Evolutionary conservation across 2,113 vertebrate genomes (phyloP), one percentile per base, ranked within the genome.

Genomic region (Mirza zaza): DNA sequence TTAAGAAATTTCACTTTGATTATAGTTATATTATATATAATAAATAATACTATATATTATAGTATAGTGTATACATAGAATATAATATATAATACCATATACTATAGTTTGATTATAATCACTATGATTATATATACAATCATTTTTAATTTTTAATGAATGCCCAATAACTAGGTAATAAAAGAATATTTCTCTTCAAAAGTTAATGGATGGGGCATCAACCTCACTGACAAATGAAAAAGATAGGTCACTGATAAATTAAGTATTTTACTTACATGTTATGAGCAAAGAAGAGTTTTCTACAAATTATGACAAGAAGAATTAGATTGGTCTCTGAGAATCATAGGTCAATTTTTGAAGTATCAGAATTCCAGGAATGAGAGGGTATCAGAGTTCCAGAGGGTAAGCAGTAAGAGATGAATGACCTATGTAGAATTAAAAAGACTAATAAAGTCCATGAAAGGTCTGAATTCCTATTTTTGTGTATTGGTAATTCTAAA

Each of bases 331-430:
- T 20, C 21, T 52, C 61, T 79, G 61, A 55, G 63, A 55, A 55
- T 25, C 32, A 12, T 18, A 55, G 14, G 23, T 18, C 57, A 61
- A 15, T 21, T 75, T 88, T 88, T 27, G 52, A 32, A 42, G 55
- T 18, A 13, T 12, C 29, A 42, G 36, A 12, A 48, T 76, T 39
- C 20, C 36, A 76, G 9, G 10, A 6, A 34, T 42, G 52, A 29
- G 18, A 39, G 36, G 45, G 42, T 20, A 8, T 71, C 36, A 75
- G 29, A 48, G 32, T 12, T 21, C 32, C 42, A 18, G 34, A 29
- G 21, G 4, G 6, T 48, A 45, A 25, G 18, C 7, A 61, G 21
- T 57, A 42, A 25, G 23, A n/a, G 12, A 2, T 0, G 5, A 8
- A 68, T 27, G 7, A 7, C 14, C n/a, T 32, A 2, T 57, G 32